These are phyloP conservation scores for Neotragus moschatus DNA, from an alignment of 2,113 vertebrate genomes.

Conservation along the genomic window DNA sequence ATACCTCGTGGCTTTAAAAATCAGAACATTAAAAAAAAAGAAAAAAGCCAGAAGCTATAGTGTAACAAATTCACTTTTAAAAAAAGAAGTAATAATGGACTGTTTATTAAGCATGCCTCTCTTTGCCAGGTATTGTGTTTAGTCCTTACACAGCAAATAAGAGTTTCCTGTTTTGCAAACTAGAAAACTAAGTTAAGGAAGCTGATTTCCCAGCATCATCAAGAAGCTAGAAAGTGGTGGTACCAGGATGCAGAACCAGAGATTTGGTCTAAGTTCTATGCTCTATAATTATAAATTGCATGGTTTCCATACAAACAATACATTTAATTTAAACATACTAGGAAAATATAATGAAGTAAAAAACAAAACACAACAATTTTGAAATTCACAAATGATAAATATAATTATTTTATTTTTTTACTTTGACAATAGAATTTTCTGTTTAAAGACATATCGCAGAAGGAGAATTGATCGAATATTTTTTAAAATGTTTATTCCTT, in stretches of 20 bases:
- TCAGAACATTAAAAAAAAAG: neutral
- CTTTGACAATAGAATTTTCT: conserved; percentile 5
- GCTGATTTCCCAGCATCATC: neutral
- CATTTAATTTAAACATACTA: neutral
- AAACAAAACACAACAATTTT: neutral
- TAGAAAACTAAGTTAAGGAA: neutral
- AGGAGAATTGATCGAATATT: neutral
- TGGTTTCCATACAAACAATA: neutral
- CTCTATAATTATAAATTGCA: neutral
- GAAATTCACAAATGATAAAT: neutral
- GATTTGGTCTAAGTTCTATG: neutral
- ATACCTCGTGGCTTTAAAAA: neutral
- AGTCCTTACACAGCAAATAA: neutral
- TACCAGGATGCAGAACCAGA: neutral
- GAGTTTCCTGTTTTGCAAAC: neutral
- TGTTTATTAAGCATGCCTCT: neutral
- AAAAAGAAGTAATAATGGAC: neutral
- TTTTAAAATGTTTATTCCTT: neutral
- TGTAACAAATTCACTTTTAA: neutral
- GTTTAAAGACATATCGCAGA: neutral
- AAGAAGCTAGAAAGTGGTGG: neutral
- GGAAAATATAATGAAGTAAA: neutral
- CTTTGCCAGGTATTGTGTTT: neutral
- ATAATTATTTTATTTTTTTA: neutral
- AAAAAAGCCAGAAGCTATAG: neutral